These are phyloP conservation scores for Drosophila meridionalis DNA, from an alignment of 2,888 invertebrate genomes.

Conservation along the genomic window DNA sequence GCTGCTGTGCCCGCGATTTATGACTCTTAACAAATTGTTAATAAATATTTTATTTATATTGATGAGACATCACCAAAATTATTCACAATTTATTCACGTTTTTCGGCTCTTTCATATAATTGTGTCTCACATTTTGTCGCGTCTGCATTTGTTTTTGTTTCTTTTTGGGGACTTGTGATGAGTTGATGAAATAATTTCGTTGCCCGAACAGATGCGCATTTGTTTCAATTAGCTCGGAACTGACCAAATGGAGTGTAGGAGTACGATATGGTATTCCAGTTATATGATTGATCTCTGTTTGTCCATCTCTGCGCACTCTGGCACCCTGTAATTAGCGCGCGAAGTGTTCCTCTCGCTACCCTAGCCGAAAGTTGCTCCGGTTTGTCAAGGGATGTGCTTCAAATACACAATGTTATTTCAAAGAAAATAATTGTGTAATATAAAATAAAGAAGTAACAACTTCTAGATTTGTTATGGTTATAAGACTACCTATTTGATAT, in stretches of 20 bases:
- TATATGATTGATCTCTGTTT: constrained; percentile 81
- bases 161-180: constrained; percentile 11
- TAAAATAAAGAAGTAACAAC: too few relatives aligned
- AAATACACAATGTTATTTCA: too few relatives aligned
- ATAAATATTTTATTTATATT: constrained; percentile 80
- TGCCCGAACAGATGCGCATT: constrained; percentile 61
- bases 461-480: too few relatives aligned
- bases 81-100: constrained; percentile 68
- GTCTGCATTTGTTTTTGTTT: background rate
- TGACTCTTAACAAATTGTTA: constrained; percentile 77
- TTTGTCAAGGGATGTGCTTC: background rate
- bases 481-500: too few relatives aligned
- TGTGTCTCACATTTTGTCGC: constrained; percentile 25
- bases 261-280: constrained; percentile 22
- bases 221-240: constrained; percentile 66
- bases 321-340: constrained; percentile 82
- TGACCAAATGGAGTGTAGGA: constrained; percentile 35
- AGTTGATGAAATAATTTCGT: constrained; percentile 69
- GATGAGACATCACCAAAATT: constrained; percentile 75
- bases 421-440: too few relatives aligned
- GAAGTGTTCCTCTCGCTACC: constrained; percentile 46
- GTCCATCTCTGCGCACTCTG: constrained; percentile 60
- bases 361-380: background rate
- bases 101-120: constrained; percentile 25
- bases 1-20: constrained; percentile 70